Base-by-base conservation (phyloP, 2,113 vertebrate genomes). In the Laticauda colubrina region DNA sequence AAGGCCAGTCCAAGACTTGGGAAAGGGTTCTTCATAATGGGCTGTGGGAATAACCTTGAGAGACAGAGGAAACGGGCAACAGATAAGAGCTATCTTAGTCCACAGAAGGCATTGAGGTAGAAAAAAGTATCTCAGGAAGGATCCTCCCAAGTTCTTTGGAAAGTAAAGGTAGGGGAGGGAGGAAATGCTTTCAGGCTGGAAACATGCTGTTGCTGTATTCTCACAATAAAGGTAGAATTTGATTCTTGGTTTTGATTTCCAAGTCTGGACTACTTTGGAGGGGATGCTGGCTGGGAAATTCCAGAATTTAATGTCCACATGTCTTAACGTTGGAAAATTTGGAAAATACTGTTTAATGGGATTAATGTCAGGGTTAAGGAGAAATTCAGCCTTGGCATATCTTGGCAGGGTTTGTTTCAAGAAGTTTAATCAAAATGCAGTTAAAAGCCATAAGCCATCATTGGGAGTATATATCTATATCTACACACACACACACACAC, bases 1-100 rank as follows among this genome's bases (percentile, higher is more conserved):
- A 90, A 26, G 97, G 92, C 21, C 1, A 18, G n/a, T 5, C 26
- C 15, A 91, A 97, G 75, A 24, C 51, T 26, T 24, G 90, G 20
- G 29, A 34, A 55, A 55, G 10, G 55, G n/a, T 11, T 20, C 54
- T 20, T 3, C 5, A 4, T 11, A 26, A 51, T 51, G 85, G 23
- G 7, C 18, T 81, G 75, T 4, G 75, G 10, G 75, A 81, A 21
- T 81, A 21, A 81, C 75, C 14, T 34, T 34, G 64, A 20, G 75
- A 21, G 75, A 21, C 0, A 1, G 34, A 21, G 34, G 75, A 43
- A 81, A 8, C 12, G 43, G 75, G 10, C 34, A 43, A 10, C 2
- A 21, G 3, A 43, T 81, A 21, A 39, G 34, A 81, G 18, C 3
- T 21, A 18, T 75, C 64, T 34, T 14, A 43, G 18, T 3, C 75